phyloP scores from a whole-genome alignment of 2,797 vertebrate species.

The Poeciliopsis presidionis region DNA sequence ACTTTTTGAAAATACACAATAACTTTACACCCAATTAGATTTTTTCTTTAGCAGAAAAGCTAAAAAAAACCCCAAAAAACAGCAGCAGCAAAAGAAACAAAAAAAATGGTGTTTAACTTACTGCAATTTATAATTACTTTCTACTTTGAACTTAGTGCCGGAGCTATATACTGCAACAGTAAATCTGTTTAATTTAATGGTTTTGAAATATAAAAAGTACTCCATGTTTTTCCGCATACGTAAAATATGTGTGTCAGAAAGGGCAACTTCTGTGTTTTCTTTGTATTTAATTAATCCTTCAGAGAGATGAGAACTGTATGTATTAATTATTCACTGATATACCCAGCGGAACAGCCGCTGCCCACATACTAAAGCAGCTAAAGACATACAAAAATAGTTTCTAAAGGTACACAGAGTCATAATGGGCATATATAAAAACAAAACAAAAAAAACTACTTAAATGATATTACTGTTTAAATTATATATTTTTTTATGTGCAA shows the following conservation, averaged over 20 bases:
- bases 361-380: conserved; percentile 6
- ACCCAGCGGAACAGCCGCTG: conserved; percentile 38
- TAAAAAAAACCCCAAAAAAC: background rate
- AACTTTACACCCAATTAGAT: background rate
- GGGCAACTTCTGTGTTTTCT: conserved; percentile 13
- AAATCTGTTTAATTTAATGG: conserved; percentile 27
- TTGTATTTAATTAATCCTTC: conserved; percentile 35
- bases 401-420: conserved; percentile 1
- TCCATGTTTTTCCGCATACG: conserved; percentile 9
- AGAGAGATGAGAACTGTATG: conserved; percentile 20
- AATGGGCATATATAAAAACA: background rate
- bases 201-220: conserved; percentile 31
- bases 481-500: background rate
- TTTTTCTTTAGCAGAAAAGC: background rate
- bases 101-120: background rate
- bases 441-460: background rate
- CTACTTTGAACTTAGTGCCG: background rate
- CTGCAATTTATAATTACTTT: background rate
- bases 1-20: background rate
- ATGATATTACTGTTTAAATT: background rate
- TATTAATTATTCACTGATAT: conserved; percentile 51
- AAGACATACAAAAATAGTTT: background rate
- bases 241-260: conserved; percentile 16
- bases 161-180: conserved; percentile 2
- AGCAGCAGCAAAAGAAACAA: background rate